Evolutionary conservation across 2,797 vertebrate species (phyloP).

Genomic region (Craterocephalus amniculus): DNA sequence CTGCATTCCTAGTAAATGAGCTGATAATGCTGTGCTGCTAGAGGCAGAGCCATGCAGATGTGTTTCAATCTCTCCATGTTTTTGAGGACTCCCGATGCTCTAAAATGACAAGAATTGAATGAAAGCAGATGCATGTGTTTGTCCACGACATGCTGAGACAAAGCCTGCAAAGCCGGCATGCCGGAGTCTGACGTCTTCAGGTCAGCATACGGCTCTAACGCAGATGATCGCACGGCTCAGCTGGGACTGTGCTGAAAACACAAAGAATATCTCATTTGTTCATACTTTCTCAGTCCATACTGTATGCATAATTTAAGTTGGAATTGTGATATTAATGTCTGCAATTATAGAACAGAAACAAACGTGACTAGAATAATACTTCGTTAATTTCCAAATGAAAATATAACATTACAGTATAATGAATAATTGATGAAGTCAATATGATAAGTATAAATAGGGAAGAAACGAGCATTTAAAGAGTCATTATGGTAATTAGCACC

Average conservation of each 20-base stretch:
- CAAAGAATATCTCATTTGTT: neutral
- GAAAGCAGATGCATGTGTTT: slow-evolving; percentile 26
- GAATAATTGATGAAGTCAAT: too few species aligned
- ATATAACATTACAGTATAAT: too few species aligned
- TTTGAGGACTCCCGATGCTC: slow-evolving; percentile 10
- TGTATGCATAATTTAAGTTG: neutral
- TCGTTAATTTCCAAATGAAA: too few species aligned
- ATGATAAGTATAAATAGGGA: too few species aligned
- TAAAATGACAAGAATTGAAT: slow-evolving; percentile 29
- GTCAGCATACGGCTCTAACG: slow-evolving; percentile 9
- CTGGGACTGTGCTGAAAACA: slow-evolving; percentile 6
- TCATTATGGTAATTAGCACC: too few species aligned
- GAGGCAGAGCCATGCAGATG: neutral
- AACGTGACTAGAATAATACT: too few species aligned
- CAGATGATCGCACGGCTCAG: slow-evolving; percentile 8
- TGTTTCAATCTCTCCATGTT: slow-evolving; percentile 13
- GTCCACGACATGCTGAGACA: slow-evolving; percentile 32
- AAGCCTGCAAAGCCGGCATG: slow-evolving; percentile 12
- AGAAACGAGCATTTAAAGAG: too few species aligned
- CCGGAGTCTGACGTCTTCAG: slow-evolving; percentile 3
- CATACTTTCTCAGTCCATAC: neutral
- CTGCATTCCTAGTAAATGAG: slow-evolving; percentile 43
- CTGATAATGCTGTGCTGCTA: slow-evolving; percentile 23
- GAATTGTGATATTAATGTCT: neutral
- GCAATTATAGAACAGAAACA: neutral